A percentile compares a stretch with the other conserved stretches of the same genome.
These are phyloP conservation scores for Anneissia japonica DNA, from an alignment of 35 echinoderm and acorn worm species.

Conservation along the genomic window DNA sequence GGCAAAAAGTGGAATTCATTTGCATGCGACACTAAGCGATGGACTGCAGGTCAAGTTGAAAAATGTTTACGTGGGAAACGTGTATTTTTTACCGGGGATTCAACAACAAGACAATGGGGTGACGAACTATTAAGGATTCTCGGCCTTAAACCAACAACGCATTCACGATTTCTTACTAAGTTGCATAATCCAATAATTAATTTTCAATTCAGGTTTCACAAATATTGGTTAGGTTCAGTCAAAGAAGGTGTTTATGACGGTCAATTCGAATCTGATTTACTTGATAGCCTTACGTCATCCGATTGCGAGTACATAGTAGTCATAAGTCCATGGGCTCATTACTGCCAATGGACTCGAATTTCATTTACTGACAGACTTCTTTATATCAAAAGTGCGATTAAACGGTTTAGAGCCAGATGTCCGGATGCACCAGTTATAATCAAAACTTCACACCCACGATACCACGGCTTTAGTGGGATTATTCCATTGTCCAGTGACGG, in stretches of 20 bases:
- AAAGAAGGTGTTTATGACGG: too few relatives aligned
- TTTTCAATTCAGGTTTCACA: too few relatives aligned
- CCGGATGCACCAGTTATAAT: constrained; percentile 11
- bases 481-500: too few relatives aligned
- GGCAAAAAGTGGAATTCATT: background rate
- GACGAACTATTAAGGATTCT: background rate
- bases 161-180: too few relatives aligned
- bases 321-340: constrained; percentile 54
- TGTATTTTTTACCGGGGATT: background rate
- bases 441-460: constrained; percentile 22
- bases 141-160: background rate
- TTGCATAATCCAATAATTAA: too few relatives aligned
- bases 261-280: too few relatives aligned
- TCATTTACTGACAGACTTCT: constrained; percentile 8
- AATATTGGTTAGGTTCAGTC: too few relatives aligned
- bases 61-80: background rate
- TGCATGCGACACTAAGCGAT: background rate
- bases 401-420: constrained; percentile 18
- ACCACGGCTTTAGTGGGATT: background rate
- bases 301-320: background rate
- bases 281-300: too few relatives aligned
- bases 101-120: background rate
- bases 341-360: constrained; percentile 21
- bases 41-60: background rate
- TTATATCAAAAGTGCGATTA: background rate